A percentile compares a stretch with the other conserved stretches of the same genome.
Conservation (phyloP, 1,140 invertebrate genomes). For the Xylocopa sonorina region DNA sequence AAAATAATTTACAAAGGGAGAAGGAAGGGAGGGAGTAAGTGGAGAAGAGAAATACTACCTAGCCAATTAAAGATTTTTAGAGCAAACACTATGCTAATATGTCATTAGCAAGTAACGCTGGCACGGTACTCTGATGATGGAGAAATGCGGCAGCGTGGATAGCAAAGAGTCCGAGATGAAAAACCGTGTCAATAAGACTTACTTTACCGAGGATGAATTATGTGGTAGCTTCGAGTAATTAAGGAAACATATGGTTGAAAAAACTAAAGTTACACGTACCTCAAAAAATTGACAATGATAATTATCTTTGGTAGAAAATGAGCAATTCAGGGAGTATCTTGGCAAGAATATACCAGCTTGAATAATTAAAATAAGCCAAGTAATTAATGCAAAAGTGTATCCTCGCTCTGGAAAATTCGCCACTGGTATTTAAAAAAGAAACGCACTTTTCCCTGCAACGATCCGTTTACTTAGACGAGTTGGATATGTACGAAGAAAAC, state of each 20-base stretch:
- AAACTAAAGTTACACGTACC: too few relatives aligned
- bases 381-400: slow-evolving; percentile 31
- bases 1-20: too few relatives aligned
- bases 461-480: neutral
- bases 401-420: slow-evolving; percentile 6
- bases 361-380: slow-evolving; percentile 28
- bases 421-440: neutral
- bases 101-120: slow-evolving; percentile 27
- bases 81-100: slow-evolving; percentile 30
- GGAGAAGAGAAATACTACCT: neutral
- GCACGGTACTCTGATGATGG: neutral
- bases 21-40: neutral
- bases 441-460: neutral
- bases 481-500: neutral
- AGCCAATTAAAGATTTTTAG: slow-evolving; percentile 21
- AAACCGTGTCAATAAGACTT: neutral
- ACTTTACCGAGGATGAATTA: neutral
- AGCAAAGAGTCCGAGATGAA: neutral
- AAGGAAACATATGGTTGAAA: neutral
- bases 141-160: slow-evolving; percentile 6
- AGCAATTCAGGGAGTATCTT: neutral
- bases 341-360: neutral
- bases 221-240: neutral
- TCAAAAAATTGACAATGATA: too few relatives aligned
- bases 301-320: too few relatives aligned